Base-by-base conservation (phyloP, 2,888 invertebrate species). In the Dioctria rufipes region DNA sequence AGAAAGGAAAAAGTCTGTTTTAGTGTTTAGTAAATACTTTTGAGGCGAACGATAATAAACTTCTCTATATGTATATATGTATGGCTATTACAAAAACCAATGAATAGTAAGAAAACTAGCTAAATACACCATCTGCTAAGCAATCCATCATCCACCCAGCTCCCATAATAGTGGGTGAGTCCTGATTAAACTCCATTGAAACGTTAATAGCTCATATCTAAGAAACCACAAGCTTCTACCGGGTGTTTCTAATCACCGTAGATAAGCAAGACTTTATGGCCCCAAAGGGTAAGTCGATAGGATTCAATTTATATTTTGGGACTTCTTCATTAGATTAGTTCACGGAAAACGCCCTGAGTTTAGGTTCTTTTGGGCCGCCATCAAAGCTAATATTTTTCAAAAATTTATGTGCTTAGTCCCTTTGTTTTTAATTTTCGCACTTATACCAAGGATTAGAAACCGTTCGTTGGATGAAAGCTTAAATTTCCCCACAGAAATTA, bases 271-370 rank as follows among this genome's bases (percentile, higher is more conserved):
- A 65, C 40, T 65, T 65, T 65, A 65, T 65, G 65, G 65, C 25
- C 5, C 65, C 37, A 37, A 42, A n/a, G 65, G 65, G 9, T 65
- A 65, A 65, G 65, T 65, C 65, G 65, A 65, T 65, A 65, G 42
- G 65, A 65, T 42, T 39, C 65, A 65, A 65, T 65, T 65, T 65
- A 65, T 42, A 65, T 42, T 65, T n/a, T 65, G 65, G 42, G 65
- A 65, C 42, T 65, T 39, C 65, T 65, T 65, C 65, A 65, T 65
- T 65, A 65, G 65, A 65, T 65, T 65, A 65, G 65, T 65, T 65
- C 65, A 11, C 39, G n/a, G n/a, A 42, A 9, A 65, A 65, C 42
- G 9, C 42, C 40, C 65, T 65, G 65, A 65, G 65, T 65, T n/a
- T n/a, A 5, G 65, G n/a, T 42, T 42, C 3, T 39, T 4, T 9